phyloP scores from a whole-genome alignment of 1,140 invertebrate genomes.

The Drosophila rufa region DNA sequence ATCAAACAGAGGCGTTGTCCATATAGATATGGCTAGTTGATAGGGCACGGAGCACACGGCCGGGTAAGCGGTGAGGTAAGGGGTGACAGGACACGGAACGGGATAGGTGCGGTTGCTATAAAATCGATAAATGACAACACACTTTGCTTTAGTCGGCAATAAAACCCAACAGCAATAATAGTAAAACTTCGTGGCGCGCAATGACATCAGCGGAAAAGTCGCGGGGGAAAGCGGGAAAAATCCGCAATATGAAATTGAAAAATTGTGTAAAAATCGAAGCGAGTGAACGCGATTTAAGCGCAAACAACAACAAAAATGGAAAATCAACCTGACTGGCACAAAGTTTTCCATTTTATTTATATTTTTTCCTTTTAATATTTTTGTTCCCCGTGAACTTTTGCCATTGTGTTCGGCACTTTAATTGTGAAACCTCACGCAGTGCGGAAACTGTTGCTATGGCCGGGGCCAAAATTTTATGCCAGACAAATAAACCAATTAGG shows the following conservation, averaged over 20 bases:
- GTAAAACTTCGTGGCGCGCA: constrained; percentile 65
- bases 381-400: constrained; percentile 7
- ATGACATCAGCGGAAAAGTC: constrained; percentile 75
- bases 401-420: constrained; percentile 29
- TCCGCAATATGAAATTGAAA: constrained; percentile 39
- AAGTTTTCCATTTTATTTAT: constrained; percentile 24
- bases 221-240: not conserved
- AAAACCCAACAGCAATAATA: constrained; percentile 71
- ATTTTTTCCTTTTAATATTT: not conserved
- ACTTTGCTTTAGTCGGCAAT: constrained; percentile 70
- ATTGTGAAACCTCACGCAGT: constrained; percentile 41
- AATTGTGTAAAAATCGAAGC: constrained; percentile 32
- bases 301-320: constrained; percentile 4
- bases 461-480: constrained; percentile 59
- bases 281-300: constrained; percentile 13
- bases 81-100: not conserved
- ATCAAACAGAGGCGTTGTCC: constrained; percentile 68
- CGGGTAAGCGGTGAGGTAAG: constrained; percentile 11
- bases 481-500: constrained; percentile 70
- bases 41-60: constrained; percentile 19
- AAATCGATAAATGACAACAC: constrained; percentile 81
- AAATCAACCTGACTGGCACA: constrained; percentile 28
- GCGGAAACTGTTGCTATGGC: constrained; percentile 34
- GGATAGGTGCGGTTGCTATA: constrained; percentile 60
- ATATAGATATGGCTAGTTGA: constrained; percentile 59